Evolutionary conservation across 2,888 invertebrate genomes (phyloP), one percentile per base, ranked within the genome.

Genomic region (Pilophorus perplexus): DNA sequence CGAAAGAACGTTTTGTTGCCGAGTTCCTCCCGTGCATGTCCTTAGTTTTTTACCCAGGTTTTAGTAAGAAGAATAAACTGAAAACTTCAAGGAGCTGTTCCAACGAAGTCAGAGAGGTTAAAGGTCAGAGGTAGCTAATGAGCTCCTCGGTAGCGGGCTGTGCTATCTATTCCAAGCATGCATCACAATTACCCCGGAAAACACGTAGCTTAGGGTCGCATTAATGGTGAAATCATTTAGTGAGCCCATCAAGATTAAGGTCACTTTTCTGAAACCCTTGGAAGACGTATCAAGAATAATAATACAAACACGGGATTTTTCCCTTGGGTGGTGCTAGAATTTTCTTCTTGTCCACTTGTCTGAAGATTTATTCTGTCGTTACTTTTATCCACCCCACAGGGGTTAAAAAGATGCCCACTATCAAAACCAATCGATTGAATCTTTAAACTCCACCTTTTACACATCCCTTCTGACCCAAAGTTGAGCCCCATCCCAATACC

Each of bases 151-250:
- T 14, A 25, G 46, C 23, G 23, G 23, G 23, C 46, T 14, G 46
- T 14, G 46, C 46, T 46, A 46, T 46, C 46, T 46, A 46, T 46
- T 46, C 46, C 46, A 46, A 23, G 46, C 46, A 46, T 46, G 46
- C 46, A 46, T 46, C 46, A 46, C 46, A 46, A 46, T 46, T 46
- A 46, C 46, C 46, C 23, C 12, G 46, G 46, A 46, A 42, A 46
- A 46, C 23, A 46, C 46, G 46, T 46, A 46, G 46, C 46, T 46
- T 42, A 25, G 23, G 22, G 22, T 46, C 46, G 46, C 46, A 46
- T 46, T 46, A 46, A 46, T 46, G 46, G 46, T 46, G 46, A 46
- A 46, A 46, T 46, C 46, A 46, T 46, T 46, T 46, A 46, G 46
- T 46, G 46, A 23, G 23, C 22, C 46, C 46, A 46, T 46, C 46